Percentiles rank a stretch among this genome's conserved stretches.
Evolutionary conservation across 2,888 invertebrate genomes (phyloP).

Genomic region (Lobophora halterata): DNA sequence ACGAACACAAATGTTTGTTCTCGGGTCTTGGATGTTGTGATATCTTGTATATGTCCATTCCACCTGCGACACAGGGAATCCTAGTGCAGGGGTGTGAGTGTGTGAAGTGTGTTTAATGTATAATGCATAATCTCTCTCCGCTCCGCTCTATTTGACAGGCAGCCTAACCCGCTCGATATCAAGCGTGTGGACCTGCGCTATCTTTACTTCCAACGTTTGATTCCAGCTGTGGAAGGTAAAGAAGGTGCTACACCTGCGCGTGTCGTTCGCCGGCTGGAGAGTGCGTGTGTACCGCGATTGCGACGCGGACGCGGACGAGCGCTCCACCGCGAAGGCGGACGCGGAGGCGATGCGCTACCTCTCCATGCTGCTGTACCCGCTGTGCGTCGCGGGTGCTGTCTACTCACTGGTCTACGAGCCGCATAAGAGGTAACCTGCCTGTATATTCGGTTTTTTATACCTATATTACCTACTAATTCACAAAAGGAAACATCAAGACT

Average conservation of each 20-base stretch:
- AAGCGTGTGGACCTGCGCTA: too few species aligned
- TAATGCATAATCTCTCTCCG: too few species aligned
- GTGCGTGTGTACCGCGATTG: slow-evolving; percentile 54
- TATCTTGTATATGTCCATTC: too few species aligned
- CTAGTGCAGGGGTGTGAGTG: too few species aligned
- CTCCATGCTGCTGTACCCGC: slow-evolving; percentile 92
- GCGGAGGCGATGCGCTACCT: slow-evolving; percentile 96
- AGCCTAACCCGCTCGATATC: too few species aligned
- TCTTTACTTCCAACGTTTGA: neutral
- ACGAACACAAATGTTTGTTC: too few species aligned
- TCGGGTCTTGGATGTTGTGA: too few species aligned
- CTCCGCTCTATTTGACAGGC: too few species aligned
- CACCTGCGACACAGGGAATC: too few species aligned
- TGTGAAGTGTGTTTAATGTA: neutral
- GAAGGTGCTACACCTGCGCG: slow-evolving; percentile 91
- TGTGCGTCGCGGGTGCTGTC: slow-evolving; percentile 91
- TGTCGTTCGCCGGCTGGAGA: slow-evolving; percentile 67
- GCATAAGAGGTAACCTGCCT: slow-evolving; percentile 94
- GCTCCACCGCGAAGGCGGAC: slow-evolving; percentile 91
- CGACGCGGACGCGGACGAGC: slow-evolving; percentile 83
- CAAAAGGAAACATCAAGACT: too few species aligned
- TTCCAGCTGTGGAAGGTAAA: slow-evolving; percentile 95
- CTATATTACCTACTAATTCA: too few species aligned
- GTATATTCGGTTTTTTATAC: neutral
- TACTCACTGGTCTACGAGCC: slow-evolving; percentile 97